Base-by-base conservation (phyloP, 2,113 vertebrate genomes). In the Neopipo cinnamomea region DNA sequence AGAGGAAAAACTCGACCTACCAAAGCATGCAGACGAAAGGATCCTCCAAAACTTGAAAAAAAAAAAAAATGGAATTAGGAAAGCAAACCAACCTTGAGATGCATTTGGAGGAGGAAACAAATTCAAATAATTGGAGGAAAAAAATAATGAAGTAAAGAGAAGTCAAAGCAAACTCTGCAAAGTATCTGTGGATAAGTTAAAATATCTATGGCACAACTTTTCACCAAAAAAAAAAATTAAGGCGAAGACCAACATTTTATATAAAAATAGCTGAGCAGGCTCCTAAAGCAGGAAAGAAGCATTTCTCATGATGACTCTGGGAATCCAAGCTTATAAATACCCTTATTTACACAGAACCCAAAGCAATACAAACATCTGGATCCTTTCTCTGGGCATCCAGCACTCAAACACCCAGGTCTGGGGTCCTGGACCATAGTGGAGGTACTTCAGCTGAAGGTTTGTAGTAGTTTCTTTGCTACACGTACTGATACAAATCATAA, bases 311-410 rank as follows among this genome's bases (percentile, higher is more conserved):
- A 55, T 89, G 95, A 91, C 75, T 97, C 95, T 93, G 94, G 91
- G 87, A 85, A 96, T 95, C 88, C 79, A 93, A 93, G 91, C 85
- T 96, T 95, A 97, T 97, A 97, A 97, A 97, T 96, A 97, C 84
- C 96, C 92, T 96, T 95, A 97, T 96, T 94, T 74, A 97, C 88
- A 96, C 78, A 88, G 83, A 56, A 92, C 50, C 41, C 61, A 94
- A 74, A 46, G 42, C 95, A 92, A 37, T 91, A 94, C 75, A 93
- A 96, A 93, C 0, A 4, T 61, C 67, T 85, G 94, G 93, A 78
- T 16, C 21, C 82, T 46, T 65, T 72, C 88, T 25, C 93, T 2
- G 37, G 94, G 93, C 93, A 92, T 49, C 74, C 92, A 65, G 91
- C 63, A 65, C 76, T 79, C 95, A 10, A 30, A 88, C 71, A 46